A percentile compares a stretch with the other conserved stretches of the same genome.
These are phyloP conservation scores for Corvus moneduloides DNA, from an alignment of 2,113 vertebrate genomes.

Conservation along the genomic window DNA sequence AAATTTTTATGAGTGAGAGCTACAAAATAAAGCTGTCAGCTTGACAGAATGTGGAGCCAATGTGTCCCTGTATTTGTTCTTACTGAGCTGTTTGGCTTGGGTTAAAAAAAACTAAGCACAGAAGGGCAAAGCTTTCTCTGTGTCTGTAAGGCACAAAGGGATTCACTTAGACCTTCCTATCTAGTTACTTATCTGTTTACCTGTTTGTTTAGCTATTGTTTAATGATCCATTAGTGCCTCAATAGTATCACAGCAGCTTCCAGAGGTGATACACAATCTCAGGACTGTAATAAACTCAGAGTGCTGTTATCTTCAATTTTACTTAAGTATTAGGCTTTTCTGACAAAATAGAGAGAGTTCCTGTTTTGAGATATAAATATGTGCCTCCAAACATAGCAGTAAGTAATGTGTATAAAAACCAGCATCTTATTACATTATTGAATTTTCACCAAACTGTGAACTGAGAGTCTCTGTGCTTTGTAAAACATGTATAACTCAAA, in stretches of 20 bases:
- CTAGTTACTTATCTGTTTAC: not conserved
- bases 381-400: not conserved
- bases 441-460: not conserved
- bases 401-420: not conserved
- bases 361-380: accelerated
- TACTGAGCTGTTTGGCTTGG: not conserved
- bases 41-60: not conserved
- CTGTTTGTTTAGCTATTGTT: not conserved
- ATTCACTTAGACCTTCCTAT: not conserved
- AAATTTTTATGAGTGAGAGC: constrained; percentile 4
- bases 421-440: not conserved
- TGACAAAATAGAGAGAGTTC: not conserved
- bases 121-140: not conserved
- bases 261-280: not conserved
- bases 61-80: not conserved
- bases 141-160: not conserved
- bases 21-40: constrained; percentile 8
- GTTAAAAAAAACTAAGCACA: not conserved
- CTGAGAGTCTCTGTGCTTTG: not conserved
- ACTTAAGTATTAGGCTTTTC: not conserved
- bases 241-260: not conserved
- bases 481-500: not conserved
- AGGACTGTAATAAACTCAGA: not conserved
- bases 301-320: not conserved
- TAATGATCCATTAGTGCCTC: not conserved